Percentiles rank a stretch among this genome's conserved stretches.
Conservation (phyloP, 2,797 vertebrate species). For the Catostomus latipinnis region DNA sequence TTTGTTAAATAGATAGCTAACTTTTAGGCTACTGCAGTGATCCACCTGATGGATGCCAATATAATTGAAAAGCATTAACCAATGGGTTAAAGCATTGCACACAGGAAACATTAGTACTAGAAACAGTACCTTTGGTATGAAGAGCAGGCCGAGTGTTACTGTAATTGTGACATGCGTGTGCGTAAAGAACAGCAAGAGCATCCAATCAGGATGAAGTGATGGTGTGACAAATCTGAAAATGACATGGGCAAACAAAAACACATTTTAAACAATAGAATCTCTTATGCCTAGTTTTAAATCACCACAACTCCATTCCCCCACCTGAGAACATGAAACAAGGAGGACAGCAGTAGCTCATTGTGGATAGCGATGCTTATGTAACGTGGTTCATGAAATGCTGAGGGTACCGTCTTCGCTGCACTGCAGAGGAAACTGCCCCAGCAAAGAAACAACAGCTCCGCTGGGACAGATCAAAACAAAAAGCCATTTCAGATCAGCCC, state of each 20-base stretch:
- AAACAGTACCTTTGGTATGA: constrained; percentile 89
- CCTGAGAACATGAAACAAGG: constrained; percentile 89
- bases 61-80: too few species aligned
- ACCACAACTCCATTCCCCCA: constrained; percentile 56
- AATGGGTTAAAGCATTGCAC: too few species aligned
- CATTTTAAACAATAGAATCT: not conserved
- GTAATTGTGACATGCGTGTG: constrained; percentile 95
- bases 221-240: constrained; percentile 85
- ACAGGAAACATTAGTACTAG: not conserved
- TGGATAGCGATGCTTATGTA: constrained; percentile 95
- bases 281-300: not conserved
- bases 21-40: too few species aligned
- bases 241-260: constrained; percentile 25
- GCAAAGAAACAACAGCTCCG: constrained; percentile 89
- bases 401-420: constrained; percentile 86
- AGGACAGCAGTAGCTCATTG: constrained; percentile 91
- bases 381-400: constrained; percentile 92
- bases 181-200: constrained; percentile 89
- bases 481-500: constrained; percentile 1
- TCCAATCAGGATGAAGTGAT: constrained; percentile 95
- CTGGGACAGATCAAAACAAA: constrained; percentile 67
- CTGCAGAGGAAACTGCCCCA: constrained; percentile 93
- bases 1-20: too few species aligned
- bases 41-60: too few species aligned
- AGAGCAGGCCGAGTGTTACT: constrained; percentile 89